A percentile compares a stretch with the other conserved stretches of the same genome.
phyloP scores from a whole-genome alignment of 2,113 vertebrate genomes.

The Promerops cafer region DNA sequence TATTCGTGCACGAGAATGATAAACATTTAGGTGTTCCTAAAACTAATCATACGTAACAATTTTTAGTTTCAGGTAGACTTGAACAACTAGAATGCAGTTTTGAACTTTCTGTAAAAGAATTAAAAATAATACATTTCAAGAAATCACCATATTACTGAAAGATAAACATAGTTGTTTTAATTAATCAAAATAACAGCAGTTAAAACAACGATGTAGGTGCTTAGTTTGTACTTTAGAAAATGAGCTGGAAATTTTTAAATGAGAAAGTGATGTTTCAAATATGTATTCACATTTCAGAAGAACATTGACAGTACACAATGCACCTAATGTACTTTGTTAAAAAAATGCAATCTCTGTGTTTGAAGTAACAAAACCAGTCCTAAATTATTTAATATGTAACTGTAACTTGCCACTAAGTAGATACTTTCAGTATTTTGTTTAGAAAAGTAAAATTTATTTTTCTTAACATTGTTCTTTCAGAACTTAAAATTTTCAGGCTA shows the following conservation, averaged over 20 bases:
- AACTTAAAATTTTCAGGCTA: background rate
- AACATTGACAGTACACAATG: background rate
- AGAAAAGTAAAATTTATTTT: background rate
- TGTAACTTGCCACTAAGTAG: background rate
- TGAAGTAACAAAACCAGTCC: background rate
- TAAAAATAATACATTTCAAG: background rate
- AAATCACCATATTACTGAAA: background rate
- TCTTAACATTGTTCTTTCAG: background rate
- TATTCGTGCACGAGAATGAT: background rate
- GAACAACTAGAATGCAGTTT: background rate
- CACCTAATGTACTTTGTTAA: background rate
- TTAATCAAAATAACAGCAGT: background rate
- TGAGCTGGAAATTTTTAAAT: background rate
- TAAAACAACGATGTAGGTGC: background rate
- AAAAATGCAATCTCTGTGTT: background rate
- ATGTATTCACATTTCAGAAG: background rate
- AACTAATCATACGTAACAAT: background rate
- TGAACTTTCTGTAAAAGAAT: background rate
- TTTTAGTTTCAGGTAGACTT: background rate
- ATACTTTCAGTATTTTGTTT: background rate
- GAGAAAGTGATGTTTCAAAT: background rate
- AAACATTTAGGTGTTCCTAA: background rate
- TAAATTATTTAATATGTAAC: background rate
- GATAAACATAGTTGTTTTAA: background rate
- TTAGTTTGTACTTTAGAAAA: background rate